Evolutionary conservation across 2,797 vertebrate genomes (phyloP), one percentile per base, ranked within the genome.

Genomic region (Sebastes kiyomatsui): DNA sequence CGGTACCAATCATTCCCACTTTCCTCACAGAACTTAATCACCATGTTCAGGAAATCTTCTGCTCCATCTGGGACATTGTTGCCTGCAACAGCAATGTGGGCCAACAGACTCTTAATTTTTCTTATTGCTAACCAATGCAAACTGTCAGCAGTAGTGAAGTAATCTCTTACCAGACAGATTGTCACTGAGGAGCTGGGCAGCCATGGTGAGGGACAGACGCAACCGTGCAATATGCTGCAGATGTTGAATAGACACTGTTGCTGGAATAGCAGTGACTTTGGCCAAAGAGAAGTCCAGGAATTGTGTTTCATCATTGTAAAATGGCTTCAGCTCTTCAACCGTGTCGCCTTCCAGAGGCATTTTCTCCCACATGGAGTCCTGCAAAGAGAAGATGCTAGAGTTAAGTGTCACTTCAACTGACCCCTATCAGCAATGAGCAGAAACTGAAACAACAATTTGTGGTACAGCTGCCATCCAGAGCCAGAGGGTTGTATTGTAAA

Each of bases 321-420:
- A 28, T 28, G 27, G 27, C 27, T 28, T 28, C 27, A 28, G 27
- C 27, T 28, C 35, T 33, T 55, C n/a, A 58, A 8, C 18, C 6
- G 46, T 66, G 74, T 35, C 27, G 30, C 30, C 20, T 25, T 74
- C 71, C 14, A 16, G 81, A 2, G 81, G 68, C 30, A 86, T 78
- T 70, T 86, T 90, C 73, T 87, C 88, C 88, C 86, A 86, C 84
- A 90, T 74, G 62, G 88, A 80, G 33, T 90, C 88, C 86, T 90
- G 49, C 18, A 81, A 42, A 81, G n/a, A 70, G 4, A 16, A 35
- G 3, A 28, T 23, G 27, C 58, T 14, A 38, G 6, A 7, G 32
- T 32, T 56, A 23, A 66, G 3, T 52, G 10, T 46, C 9, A 65
- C 22, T 56, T 32, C 35, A 73, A 27, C 2, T 73, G 49, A 56